Evolutionary conservation across 2,888 invertebrate species (phyloP).

Genomic region (Xestia c-nigrum): DNA sequence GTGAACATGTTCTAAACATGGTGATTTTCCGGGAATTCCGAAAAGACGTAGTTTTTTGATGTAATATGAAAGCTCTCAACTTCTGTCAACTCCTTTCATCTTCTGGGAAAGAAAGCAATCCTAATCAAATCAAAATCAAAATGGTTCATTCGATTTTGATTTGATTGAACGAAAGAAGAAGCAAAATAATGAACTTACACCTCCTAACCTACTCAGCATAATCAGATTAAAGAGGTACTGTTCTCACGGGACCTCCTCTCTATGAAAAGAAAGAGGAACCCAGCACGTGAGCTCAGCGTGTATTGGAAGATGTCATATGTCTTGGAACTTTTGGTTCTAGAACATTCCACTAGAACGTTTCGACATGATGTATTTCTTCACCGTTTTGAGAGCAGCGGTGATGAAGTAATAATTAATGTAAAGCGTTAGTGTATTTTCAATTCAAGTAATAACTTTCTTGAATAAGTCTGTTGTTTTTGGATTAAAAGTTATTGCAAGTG

Average conservation of each 20-base stretch:
- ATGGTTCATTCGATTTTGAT: too few species aligned
- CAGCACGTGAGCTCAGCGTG: neutral
- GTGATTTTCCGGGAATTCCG: neutral
- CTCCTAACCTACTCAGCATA: neutral
- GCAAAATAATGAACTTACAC: neutral
- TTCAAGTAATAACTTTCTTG: conserved; percentile 7
- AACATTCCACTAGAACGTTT: neutral
- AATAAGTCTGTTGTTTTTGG: neutral
- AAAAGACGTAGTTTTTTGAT: neutral
- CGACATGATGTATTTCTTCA: neutral
- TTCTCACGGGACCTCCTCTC: neutral
- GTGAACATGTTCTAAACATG: neutral
- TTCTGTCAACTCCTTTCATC: too few species aligned
- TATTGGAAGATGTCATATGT: neutral
- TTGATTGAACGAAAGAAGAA: too few species aligned
- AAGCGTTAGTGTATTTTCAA: neutral
- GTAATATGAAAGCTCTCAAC: neutral
- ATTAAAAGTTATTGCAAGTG: neutral
- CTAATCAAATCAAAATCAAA: too few species aligned
- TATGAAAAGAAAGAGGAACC: neutral
- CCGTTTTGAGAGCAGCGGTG: neutral
- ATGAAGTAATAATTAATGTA: neutral
- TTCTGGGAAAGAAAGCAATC: neutral
- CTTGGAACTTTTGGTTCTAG: neutral
- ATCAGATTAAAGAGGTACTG: neutral